Evolutionary conservation across 2,797 vertebrate species (phyloP), one percentile per base, ranked within the genome.

Genomic region (Phoeniculus purpureus): DNA sequence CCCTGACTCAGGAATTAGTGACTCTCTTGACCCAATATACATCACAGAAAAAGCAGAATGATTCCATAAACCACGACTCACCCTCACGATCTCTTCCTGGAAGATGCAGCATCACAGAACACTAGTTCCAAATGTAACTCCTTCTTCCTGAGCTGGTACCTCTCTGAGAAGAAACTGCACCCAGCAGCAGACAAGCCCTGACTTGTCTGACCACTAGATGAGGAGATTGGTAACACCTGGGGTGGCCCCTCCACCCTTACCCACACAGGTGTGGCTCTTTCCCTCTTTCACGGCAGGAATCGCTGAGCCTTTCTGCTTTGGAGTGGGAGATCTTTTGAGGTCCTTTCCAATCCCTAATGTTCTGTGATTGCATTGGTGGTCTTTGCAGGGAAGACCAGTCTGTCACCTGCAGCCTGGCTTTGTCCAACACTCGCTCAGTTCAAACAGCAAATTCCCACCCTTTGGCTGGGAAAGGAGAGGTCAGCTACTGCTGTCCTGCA

Each of bases 111-210:
- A 40, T 19, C 3, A 17, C 1, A 2, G 26, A 89, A 4, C 18
- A 7, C 2, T 3, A 51, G 17, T 32, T 64, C 19, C 2, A 12
- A 0, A 0, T 0, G 0, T 0, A 45, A 10, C 27, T 19, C 6
- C 32, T 29, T 54, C 21, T 73, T 13, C 10, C 9, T 5, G 3
- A 54, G 6, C 15, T 0, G 0, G 5, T 13, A 25, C 2, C 20
- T 19, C 58, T 15, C 64, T 20, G 18, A 82, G 3, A 2, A 20
- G 20, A 34, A 0, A 1, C 1, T 54, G 1, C 1, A 1, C 0
- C 0, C 3, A 1, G 0, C 1, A 47, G 21, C 9, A 62, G 13
- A 40, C 3, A 29, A 64, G n/a, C 15, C 43, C 47, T 14, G 37
- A 3, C 31, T 51, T 55, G 3, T 6, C 62, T 55, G 43, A 51